These are phyloP conservation scores for Ciona savignyi DNA, from an alignment of 23 tunicate genomes.

Conservation along the genomic window DNA sequence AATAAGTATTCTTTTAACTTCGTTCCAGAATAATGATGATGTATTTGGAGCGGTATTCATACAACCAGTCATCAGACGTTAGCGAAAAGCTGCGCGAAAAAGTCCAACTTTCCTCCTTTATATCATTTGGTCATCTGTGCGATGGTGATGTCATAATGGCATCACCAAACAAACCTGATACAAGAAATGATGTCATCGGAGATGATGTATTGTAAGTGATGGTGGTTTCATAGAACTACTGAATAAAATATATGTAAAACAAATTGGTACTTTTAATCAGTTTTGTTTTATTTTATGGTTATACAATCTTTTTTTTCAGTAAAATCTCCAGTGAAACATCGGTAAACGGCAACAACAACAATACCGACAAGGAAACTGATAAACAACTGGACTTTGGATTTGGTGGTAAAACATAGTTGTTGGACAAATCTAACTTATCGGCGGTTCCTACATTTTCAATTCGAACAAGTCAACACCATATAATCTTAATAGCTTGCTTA, in stretches of 20 bases:
- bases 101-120: not conserved
- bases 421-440: not conserved
- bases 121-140: not conserved
- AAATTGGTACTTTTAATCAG: no score
- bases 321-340: not conserved
- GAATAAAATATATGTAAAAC: no score
- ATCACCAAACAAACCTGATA: not conserved
- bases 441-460: no score
- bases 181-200: not conserved
- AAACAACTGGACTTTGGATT: no score
- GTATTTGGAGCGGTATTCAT: conserved; percentile 38
- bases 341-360: not conserved
- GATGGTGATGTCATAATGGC: not conserved
- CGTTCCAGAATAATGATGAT: conserved; percentile 32
- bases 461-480: no score
- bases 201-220: no score
- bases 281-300: not conserved
- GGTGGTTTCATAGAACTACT: no score
- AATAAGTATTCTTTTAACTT: not conserved
- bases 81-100: conserved; percentile 18
- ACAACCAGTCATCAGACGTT: conserved; percentile 15
- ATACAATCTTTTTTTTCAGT: not conserved
- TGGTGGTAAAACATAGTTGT: not conserved
- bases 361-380: not conserved
- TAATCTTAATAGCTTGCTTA: no score